phyloP scores from a whole-genome alignment of 1,140 invertebrate genomes.

The Tachypleus tridentatus region DNA sequence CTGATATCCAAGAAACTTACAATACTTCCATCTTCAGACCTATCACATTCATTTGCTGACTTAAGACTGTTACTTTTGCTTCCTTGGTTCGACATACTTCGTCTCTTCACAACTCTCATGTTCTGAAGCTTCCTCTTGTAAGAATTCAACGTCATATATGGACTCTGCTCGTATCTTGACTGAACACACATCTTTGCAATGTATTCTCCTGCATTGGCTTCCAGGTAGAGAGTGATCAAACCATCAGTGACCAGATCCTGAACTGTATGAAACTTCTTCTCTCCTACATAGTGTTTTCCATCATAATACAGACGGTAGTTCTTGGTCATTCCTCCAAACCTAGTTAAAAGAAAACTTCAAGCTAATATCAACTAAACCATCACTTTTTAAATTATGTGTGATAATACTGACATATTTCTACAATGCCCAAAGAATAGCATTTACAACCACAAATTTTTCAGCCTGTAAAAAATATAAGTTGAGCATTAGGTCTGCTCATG shows the following conservation, averaged over 20 bases:
- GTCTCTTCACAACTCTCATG: too few relatives aligned
- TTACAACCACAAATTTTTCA: constrained; percentile 2
- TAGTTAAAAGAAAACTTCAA: constrained; percentile 31
- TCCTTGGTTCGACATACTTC: constrained; percentile 4
- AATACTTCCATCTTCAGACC: too few relatives aligned
- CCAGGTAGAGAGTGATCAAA: constrained; percentile 72
- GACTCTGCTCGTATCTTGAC: constrained; percentile 70
- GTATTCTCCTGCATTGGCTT: constrained; percentile 61
- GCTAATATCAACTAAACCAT: constrained; percentile 8
- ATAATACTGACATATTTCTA: neutral
- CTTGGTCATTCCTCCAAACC: constrained; percentile 63
- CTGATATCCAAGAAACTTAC: too few relatives aligned
- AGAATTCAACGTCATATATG: constrained; percentile 56
- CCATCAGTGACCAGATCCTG: constrained; percentile 78
- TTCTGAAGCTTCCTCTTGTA: constrained; percentile 15
- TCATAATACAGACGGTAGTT: constrained; percentile 84
- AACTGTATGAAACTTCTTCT: constrained; percentile 62
- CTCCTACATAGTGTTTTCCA: constrained; percentile 55
- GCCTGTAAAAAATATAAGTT: neutral
- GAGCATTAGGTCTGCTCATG: too few relatives aligned
- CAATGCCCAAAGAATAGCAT: constrained; percentile 5
- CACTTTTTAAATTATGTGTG: neutral
- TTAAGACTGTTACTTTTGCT: constrained; percentile 2
- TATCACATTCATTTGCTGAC: too few relatives aligned
- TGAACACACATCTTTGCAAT: constrained; percentile 58